These are phyloP conservation scores for Columba livia DNA, from an alignment of 2,113 vertebrate genomes.

Conservation along the genomic window DNA sequence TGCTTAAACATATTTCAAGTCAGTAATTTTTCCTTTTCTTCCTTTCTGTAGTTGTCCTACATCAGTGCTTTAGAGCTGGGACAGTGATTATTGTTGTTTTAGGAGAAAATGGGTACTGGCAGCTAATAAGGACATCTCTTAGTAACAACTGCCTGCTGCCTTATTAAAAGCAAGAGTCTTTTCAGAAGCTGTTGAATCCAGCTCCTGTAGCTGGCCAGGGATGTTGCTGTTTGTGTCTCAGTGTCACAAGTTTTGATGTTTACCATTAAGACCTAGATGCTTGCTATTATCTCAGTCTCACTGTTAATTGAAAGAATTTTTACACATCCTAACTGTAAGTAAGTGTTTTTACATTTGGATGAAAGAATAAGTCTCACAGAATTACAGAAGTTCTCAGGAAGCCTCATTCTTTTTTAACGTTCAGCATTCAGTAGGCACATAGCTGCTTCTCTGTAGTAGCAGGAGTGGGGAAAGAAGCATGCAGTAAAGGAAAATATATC, in stretches of 20 bases:
- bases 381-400: background rate
- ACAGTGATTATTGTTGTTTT: background rate
- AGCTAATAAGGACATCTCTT: background rate
- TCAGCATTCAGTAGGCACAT: background rate
- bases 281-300: background rate
- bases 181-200: background rate
- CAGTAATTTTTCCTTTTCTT: background rate
- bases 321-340: background rate
- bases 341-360: background rate
- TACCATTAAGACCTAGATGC: background rate
- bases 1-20: background rate
- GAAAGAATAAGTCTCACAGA: background rate
- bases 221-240: background rate
- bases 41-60: conserved; percentile 35
- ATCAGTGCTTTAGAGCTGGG: background rate
- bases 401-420: background rate
- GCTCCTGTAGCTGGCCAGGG: background rate
- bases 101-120: background rate
- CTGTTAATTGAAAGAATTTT: background rate
- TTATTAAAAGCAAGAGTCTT: background rate
- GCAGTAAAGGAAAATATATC: background rate
- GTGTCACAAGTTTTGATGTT: background rate
- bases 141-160: background rate
- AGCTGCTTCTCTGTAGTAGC: background rate
- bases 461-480: background rate